Evolutionary conservation across 2,888 invertebrate genomes (phyloP), one percentile per base, ranked within the genome.

Genomic region (Orthosia gothica): DNA sequence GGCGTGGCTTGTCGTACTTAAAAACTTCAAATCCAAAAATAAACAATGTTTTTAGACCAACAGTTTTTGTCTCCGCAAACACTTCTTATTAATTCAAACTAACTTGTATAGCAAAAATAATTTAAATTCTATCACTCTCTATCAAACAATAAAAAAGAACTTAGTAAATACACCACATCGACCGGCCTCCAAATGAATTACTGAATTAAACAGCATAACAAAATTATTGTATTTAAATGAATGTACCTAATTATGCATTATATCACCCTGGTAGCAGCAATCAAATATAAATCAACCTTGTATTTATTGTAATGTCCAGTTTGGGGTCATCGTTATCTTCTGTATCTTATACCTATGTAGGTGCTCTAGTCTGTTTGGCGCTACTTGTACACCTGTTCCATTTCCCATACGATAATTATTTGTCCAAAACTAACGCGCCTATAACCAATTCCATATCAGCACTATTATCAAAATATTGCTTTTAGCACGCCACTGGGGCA

Each of bases 261-360:
- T 79, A 58, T 77, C 64, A 76, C 65, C 72, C 75, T 78, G 76
- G 79, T 63, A 82, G 76, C 74, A 70, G 54, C 67, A 76, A 79
- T 84, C 67, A 86, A 82, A 84, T 78, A 72, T 79, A 81, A 80
- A 84, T 83, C 79, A 88, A 85, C 78, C 79, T 82, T 79, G 87
- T 76, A 63, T 81, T 79, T 80, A 86, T 82, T 84, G 76, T 76
- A 74, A 79, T 72, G 75, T 80, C 70, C 76, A 76, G 71, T 79
- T 78, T 76, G 77, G 81, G 87, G 88, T 85, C 82, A 87, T 9
- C 61, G 74, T 83, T 88, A 87, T 88, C 85, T 77, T 40, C 32
- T 70, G 68, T 80, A 80, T 81, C 67, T 59, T 70, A 68, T 69
- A 69, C 50, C 54, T 79, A 77, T 61, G 32, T 76, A 72, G 73